Percentiles rank a stretch among this genome's conserved stretches.
phyloP scores from a whole-genome alignment of 2,797 vertebrate species.

The Characodon lateralis region DNA sequence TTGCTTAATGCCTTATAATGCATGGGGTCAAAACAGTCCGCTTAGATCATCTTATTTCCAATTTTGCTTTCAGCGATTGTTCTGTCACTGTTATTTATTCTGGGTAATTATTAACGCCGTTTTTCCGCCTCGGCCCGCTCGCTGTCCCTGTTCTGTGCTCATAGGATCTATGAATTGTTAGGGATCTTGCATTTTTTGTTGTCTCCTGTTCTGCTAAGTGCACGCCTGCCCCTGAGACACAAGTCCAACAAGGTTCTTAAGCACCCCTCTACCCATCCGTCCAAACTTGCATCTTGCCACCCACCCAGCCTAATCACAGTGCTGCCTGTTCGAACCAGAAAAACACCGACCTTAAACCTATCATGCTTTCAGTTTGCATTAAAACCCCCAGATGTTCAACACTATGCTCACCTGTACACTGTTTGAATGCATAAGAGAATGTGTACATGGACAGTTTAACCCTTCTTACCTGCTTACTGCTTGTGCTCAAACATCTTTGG shows the following conservation, averaged over 20 bases:
- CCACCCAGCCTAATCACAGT: slow-evolving; percentile 38
- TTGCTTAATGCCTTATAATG: slow-evolving; percentile 83
- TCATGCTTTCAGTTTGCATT: slow-evolving; percentile 38
- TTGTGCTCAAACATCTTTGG: slow-evolving; percentile 31
- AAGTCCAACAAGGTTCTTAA: slow-evolving; percentile 49
- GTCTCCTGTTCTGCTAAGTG: slow-evolving; percentile 53
- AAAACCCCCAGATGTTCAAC: slow-evolving; percentile 48
- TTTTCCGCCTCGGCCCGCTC: slow-evolving; percentile 59
- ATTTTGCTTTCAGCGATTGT: slow-evolving; percentile 77
- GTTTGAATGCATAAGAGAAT: slow-evolving; percentile 18
- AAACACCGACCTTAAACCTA: slow-evolving; percentile 31
- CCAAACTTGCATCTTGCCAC: background rate
- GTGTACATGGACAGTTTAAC: slow-evolving; percentile 12
- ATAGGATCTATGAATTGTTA: slow-evolving; percentile 62
- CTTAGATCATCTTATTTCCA: slow-evolving; percentile 67
- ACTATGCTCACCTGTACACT: slow-evolving; percentile 21
- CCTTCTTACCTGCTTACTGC: slow-evolving; percentile 40
- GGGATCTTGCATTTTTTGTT: slow-evolving; percentile 48
- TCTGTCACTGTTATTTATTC: slow-evolving; percentile 85
- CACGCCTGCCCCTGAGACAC: slow-evolving; percentile 57
- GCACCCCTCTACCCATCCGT: slow-evolving; percentile 29
- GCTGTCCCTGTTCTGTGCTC: slow-evolving; percentile 55
- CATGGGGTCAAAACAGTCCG: slow-evolving; percentile 77
- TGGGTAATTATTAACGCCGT: slow-evolving; percentile 72
- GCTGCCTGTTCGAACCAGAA: slow-evolving; percentile 39